Evolutionary conservation across 2,113 vertebrate species (phyloP).

Genomic region (Anarhynchus alexandrinus): DNA sequence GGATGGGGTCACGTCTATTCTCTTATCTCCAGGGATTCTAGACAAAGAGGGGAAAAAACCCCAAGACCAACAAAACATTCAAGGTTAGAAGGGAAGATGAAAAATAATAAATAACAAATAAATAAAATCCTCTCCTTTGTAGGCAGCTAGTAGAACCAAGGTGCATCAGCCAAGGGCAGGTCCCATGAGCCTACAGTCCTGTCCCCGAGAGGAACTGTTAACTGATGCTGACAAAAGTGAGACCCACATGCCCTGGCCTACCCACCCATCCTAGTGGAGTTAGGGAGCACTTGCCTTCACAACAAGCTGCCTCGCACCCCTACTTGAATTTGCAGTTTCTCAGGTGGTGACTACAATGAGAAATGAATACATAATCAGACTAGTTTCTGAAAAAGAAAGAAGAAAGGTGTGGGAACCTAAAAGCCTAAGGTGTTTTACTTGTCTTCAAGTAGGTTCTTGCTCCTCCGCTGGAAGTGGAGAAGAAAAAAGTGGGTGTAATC

Average conservation of each 20-base stretch:
- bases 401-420: conserved; percentile 47
- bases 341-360: not conserved
- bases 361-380: not conserved
- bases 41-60: not conserved
- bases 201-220: not conserved
- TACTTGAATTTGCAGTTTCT: not conserved
- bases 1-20: not conserved
- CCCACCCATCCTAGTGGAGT: not conserved
- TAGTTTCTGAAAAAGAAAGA: not conserved
- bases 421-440: conserved; percentile 48
- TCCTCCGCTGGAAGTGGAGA: not conserved
- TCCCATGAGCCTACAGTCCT: not conserved
- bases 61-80: not conserved
- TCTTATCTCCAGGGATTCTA: not conserved
- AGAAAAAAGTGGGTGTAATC: conserved; percentile 49
- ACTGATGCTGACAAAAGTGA: not conserved
- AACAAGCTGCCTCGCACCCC: not conserved
- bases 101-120: not conserved
- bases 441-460: conserved; percentile 57
- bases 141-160: not conserved
- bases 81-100: not conserved
- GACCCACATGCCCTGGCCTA: not conserved
- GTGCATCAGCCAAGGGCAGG: not conserved
- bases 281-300: not conserved
- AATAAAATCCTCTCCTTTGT: not conserved